phyloP scores from a whole-genome alignment of 2,888 invertebrate species.

The Drosophila eohydei region DNA sequence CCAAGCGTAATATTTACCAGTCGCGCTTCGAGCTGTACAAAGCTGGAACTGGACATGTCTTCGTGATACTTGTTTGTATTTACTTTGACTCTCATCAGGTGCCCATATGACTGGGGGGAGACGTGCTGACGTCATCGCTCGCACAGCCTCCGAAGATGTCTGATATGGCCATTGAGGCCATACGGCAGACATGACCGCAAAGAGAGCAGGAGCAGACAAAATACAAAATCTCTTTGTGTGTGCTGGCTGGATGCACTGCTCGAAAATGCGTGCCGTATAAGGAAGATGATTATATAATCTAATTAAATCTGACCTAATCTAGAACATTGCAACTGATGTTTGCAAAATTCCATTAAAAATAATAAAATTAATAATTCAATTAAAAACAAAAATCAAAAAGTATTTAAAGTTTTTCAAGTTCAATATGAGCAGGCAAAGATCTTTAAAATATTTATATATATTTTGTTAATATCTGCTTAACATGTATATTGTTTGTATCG shows the following conservation, averaged over 20 bases:
- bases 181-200: slow-evolving; percentile 33
- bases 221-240: slow-evolving; percentile 15
- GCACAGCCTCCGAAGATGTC: slow-evolving; percentile 36
- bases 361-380: too few relatives aligned
- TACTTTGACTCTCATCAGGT: slow-evolving; percentile 54
- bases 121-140: slow-evolving; percentile 54
- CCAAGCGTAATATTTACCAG: slow-evolving; percentile 52
- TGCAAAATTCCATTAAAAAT: not conserved
- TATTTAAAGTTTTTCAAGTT: too few relatives aligned
- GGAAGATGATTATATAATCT: slow-evolving; percentile 8
- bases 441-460: not conserved
- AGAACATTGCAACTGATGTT: not conserved
- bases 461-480: not conserved
- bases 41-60: slow-evolving; percentile 48
- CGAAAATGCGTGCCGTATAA: slow-evolving; percentile 14
- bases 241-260: slow-evolving; percentile 20
- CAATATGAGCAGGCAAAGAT: not conserved
- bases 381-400: too few relatives aligned
- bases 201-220: slow-evolving; percentile 20
- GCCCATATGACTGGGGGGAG: slow-evolving; percentile 48
- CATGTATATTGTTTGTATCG: slow-evolving; percentile 5
- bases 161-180: slow-evolving; percentile 40
- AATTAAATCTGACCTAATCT: not conserved
- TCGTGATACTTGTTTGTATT: slow-evolving; percentile 55
- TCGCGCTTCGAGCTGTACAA: slow-evolving; percentile 21